Conservation (phyloP, 2,113 vertebrate genomes). For the Ovibos moschatus region DNA sequence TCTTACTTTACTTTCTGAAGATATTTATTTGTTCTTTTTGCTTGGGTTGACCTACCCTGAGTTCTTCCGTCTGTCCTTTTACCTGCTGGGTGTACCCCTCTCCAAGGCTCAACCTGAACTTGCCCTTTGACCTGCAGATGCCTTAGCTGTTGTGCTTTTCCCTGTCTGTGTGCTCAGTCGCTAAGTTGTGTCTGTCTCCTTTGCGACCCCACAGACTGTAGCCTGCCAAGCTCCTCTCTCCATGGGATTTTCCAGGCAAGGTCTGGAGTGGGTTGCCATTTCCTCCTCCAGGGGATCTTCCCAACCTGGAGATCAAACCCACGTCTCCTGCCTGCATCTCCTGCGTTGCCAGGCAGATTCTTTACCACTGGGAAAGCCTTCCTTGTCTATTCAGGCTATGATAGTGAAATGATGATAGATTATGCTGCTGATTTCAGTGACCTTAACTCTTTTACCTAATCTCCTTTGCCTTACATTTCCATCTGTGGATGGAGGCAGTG, state of each 20-base stretch:
- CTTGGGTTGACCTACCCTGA: background rate
- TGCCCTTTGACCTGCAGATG: background rate
- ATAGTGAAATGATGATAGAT: background rate
- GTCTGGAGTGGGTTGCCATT: background rate
- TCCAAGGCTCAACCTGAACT: background rate
- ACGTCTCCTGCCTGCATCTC: background rate
- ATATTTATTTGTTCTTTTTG: background rate
- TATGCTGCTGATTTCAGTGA: background rate
- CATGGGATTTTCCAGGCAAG: background rate
- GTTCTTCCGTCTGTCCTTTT: background rate
- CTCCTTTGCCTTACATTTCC: background rate
- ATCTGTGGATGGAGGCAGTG: background rate
- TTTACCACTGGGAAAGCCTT: background rate
- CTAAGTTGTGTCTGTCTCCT: background rate
- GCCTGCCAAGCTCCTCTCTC: background rate
- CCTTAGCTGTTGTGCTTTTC: background rate
- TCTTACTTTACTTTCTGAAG: slow-evolving; percentile 22
- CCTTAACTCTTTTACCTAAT: background rate
- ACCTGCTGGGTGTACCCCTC: background rate
- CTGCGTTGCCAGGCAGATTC: background rate
- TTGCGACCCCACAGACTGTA: background rate
- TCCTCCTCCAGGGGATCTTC: background rate
- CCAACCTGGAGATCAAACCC: background rate
- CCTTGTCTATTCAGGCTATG: background rate
- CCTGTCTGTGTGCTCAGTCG: background rate